A percentile compares a stretch with the other conserved stretches of the same genome.
These are phyloP conservation scores for Pinctada fucata DNA, from an alignment of 2,888 invertebrate genomes.

Conservation along the genomic window DNA sequence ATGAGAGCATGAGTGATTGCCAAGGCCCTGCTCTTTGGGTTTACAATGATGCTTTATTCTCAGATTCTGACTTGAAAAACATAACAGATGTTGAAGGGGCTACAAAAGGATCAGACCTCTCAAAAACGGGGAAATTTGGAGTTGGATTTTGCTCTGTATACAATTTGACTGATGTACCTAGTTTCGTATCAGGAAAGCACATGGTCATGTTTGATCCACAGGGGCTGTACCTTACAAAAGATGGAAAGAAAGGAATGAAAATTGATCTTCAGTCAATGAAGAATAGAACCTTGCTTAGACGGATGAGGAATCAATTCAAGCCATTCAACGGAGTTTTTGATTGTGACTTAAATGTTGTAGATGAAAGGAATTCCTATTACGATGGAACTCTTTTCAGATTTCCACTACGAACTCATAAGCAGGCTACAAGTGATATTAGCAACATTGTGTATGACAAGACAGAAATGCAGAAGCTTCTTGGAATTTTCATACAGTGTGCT, in stretches of 20 bases:
- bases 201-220: conserved; percentile 74
- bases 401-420: conserved; percentile 64
- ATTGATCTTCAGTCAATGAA: conserved; percentile 23
- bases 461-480: conserved; percentile 61
- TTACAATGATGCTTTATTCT: conserved; percentile 70
- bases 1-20: conserved; percentile 61
- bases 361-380: conserved; percentile 32
- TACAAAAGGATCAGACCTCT: conserved; percentile 65
- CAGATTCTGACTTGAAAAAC: conserved; percentile 69
- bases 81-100: conserved; percentile 71
- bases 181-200: conserved; percentile 67
- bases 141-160: conserved; percentile 74
- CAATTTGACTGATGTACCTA: conserved; percentile 73
- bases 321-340: conserved; percentile 64
- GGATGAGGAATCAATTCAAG: conserved; percentile 58
- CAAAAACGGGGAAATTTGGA: conserved; percentile 72
- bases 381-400: conserved; percentile 71
- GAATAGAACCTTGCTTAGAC: conserved; percentile 41
- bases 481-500: conserved; percentile 55
- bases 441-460: conserved; percentile 54
- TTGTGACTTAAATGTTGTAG: conserved; percentile 41
- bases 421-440: conserved; percentile 69
- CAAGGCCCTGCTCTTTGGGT: conserved; percentile 74
- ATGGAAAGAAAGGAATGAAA: conserved; percentile 20
- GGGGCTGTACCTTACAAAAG: conserved; percentile 58